Base-by-base conservation (phyloP, 1,140 invertebrate genomes). In the Diprion similis region DNA sequence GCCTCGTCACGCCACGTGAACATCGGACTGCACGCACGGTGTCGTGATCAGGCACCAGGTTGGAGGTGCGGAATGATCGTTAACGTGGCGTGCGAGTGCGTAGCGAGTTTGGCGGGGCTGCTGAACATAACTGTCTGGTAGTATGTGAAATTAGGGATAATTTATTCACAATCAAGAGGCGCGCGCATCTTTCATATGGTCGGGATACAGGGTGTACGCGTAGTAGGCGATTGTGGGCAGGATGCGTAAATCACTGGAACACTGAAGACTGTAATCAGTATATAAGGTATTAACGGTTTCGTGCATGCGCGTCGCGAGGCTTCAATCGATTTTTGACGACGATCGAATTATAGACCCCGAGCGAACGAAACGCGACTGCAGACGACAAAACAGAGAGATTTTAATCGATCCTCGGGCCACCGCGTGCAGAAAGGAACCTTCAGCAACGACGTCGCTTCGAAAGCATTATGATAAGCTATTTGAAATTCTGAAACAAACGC, bases 181-280 rank as follows among this genome's bases (percentile, higher is more conserved):
- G 51, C 51, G 51, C 51, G 51, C 51, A 59, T 59, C 51, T 59
- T 59, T 59, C 8, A 59, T 15, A 13, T 9, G n/a, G 6, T 37
- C 24, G 24, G 24, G 24, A 6, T 37, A 37, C 24, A 6, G 24
- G 24, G 24, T 59, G 48, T 15, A n/a, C n/a, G 24, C 24, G 24
- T 1, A 37, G 51, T 59, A 59, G 51, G 51, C n/a, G 51, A 59
- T 6, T 15, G n/a, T 59, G n/a, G 51, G 11, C 51, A 59, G 51
- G 51, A 59, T 59, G 51, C 51, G 51, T 59, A 59, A 59, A 59
- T 59, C 51, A 59, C 51, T 13, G 51, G 11, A 59, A 59, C 51
- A 59, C 51, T 59, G 51, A 59, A 59, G 11, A 59, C 51, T 59
- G 51, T 59, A 59, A 59, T 59, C 51, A 59, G 51, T 59, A 59